Percentiles rank a stretch among this genome's conserved stretches.
Conservation (phyloP, 2,888 invertebrate species). For the Drosophila subsilvestris region DNA sequence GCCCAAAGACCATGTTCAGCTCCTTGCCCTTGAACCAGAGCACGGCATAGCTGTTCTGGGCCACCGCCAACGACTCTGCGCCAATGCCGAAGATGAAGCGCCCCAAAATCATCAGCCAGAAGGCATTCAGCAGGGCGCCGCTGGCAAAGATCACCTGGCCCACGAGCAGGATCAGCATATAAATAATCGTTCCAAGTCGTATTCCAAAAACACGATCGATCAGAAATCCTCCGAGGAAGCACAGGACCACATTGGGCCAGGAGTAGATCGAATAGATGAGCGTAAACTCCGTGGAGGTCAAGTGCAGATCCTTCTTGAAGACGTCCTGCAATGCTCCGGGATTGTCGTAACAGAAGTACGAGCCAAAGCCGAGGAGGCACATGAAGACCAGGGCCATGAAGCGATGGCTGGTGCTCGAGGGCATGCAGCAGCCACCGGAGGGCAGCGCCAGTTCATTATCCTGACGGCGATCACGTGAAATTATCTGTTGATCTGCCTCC, state of each 20-base stretch:
- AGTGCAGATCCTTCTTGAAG: constrained; percentile 91
- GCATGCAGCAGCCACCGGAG: constrained; percentile 86
- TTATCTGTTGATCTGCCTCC: constrained; percentile 3
- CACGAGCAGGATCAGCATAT: constrained; percentile 92
- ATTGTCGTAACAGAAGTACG: constrained; percentile 99
- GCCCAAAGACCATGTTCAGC: constrained; percentile 98
- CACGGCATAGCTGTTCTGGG: constrained; percentile 98
- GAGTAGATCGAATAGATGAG: constrained; percentile 97
- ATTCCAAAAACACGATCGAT: constrained; percentile 98
- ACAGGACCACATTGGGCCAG: constrained; percentile 98
- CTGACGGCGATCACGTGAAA: constrained; percentile 53
- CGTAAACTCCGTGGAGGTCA: constrained; percentile 93
- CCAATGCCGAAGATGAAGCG: constrained; percentile 98
- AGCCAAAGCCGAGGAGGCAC: constrained; percentile 98
- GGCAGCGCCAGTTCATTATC: constrained; percentile 82
- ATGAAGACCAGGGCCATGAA: constrained; percentile 94
- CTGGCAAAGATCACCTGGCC: constrained; percentile 95
- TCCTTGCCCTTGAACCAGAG: constrained; percentile 99
- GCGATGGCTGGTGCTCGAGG: constrained; percentile 89
- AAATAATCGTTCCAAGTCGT: constrained; percentile 95
- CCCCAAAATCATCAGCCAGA: constrained; percentile 96
- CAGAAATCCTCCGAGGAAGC: constrained; percentile 98
- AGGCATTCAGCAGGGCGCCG: constrained; percentile 92
- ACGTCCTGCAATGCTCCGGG: constrained; percentile 96
- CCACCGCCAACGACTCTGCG: constrained; percentile 97